These are phyloP conservation scores for Dryoscopus gambensis DNA, from an alignment of 2,113 vertebrate species.

Conservation along the genomic window DNA sequence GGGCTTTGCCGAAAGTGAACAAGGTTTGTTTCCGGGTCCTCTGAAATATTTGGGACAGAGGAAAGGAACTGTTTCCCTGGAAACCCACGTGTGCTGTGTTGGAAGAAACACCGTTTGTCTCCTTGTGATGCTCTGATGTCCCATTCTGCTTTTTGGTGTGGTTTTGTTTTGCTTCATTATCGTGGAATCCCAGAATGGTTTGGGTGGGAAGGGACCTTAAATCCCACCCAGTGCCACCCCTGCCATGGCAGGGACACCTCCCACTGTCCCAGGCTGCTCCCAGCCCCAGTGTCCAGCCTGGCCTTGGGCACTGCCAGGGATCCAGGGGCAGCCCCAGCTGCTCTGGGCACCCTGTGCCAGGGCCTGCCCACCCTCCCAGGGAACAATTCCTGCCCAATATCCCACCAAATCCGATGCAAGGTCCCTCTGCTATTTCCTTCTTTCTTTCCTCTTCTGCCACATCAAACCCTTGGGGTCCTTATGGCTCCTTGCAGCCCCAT, in stretches of 20 bases:
- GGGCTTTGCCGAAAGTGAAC: not conserved
- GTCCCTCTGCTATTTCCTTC: not conserved
- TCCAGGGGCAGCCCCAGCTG: not conserved
- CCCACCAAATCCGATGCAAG: not conserved
- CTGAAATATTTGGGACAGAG: not conserved
- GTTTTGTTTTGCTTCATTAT: accelerated
- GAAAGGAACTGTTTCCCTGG: not conserved
- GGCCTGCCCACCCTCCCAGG: not conserved
- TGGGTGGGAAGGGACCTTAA: not conserved
- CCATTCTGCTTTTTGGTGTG: not conserved
- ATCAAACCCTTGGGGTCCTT: not conserved
- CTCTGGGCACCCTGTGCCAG: not conserved
- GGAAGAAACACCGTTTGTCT: accelerated
- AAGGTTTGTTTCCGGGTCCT: not conserved
- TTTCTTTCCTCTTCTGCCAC: not conserved
- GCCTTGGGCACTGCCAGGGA: not conserved
- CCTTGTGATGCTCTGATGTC: not conserved
- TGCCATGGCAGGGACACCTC: not conserved
- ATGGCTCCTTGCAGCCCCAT: not conserved
- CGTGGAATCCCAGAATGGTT: accelerated
- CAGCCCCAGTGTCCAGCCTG: not conserved
- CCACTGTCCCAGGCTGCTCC: not conserved
- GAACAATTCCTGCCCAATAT: not conserved
- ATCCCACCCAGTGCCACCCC: accelerated
- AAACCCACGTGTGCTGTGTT: accelerated